A percentile compares a stretch with the other conserved stretches of the same genome.
phyloP scores from a whole-genome alignment of 2,797 vertebrate species.

The Pseudomugil tenellus region DNA sequence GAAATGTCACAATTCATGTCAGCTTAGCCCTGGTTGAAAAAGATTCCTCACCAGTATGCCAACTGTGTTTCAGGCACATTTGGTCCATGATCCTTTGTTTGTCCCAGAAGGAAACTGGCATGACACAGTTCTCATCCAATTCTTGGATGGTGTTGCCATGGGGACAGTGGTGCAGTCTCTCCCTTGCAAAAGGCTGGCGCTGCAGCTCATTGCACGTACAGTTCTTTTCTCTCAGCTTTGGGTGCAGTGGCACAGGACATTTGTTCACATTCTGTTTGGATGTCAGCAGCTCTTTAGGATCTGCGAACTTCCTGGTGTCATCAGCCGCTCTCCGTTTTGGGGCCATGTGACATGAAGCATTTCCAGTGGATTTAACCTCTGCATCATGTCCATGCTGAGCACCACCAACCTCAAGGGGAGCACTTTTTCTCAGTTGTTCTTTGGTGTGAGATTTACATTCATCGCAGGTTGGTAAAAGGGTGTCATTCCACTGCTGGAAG shows the following conservation, averaged over 20 bases:
- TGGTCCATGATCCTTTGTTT: conserved; percentile 57
- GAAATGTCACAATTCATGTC: neutral
- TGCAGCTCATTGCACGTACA: conserved; percentile 51
- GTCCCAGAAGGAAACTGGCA: conserved; percentile 28
- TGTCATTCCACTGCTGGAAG: conserved; percentile 57
- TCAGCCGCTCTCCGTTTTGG: conserved; percentile 33
- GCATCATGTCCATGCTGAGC: conserved; percentile 40
- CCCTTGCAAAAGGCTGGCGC: conserved; percentile 29
- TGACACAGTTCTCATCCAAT: conserved; percentile 60
- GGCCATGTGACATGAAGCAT: conserved; percentile 27
- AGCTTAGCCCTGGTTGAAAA: neutral
- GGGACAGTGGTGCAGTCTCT: conserved; percentile 43
- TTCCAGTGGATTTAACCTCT: conserved; percentile 70
- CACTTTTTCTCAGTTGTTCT: conserved; percentile 37
- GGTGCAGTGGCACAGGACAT: conserved; percentile 25
- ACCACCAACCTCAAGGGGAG: conserved; percentile 11
- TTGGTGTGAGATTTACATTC: conserved; percentile 62
- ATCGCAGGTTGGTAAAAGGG: conserved; percentile 51
- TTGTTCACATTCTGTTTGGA: conserved; percentile 61
- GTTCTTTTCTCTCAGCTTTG: conserved; percentile 67
- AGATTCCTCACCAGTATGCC: conserved; percentile 53
- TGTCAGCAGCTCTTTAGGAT: conserved; percentile 40
- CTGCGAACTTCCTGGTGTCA: conserved; percentile 7
- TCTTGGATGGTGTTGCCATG: conserved; percentile 54
- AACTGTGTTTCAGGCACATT: conserved; percentile 39